Conservation (phyloP, 2,113 vertebrate genomes). For the Saccopteryx leptura region DNA sequence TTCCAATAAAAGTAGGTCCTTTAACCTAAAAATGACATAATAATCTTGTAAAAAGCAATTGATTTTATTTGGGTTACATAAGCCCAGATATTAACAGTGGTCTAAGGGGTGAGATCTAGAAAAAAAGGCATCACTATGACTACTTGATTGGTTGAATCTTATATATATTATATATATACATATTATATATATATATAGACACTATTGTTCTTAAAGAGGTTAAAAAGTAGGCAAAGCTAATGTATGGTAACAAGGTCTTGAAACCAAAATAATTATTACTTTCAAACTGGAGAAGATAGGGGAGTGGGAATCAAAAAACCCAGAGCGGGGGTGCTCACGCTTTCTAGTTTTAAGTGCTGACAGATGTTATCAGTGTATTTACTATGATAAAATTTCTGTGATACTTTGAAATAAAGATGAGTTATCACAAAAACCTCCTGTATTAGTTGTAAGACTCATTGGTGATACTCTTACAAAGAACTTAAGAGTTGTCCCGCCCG, state of each 20-base stretch:
- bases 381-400: neutral
- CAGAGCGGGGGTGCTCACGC: neutral
- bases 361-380: neutral
- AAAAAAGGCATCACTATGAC: conserved; percentile 18
- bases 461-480: neutral
- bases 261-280: conserved; percentile 30
- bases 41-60: neutral
- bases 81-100: neutral
- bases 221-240: neutral
- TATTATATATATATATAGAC: too few relatives aligned
- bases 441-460: neutral
- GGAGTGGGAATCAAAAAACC: neutral
- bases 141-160: neutral
- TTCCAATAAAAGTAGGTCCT: neutral
- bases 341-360: neutral
- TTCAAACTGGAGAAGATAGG: neutral
- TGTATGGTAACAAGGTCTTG: neutral
- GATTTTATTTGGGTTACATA: neutral
- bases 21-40: neutral
- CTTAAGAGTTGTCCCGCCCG: neutral
- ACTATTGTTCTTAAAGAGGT: neutral
- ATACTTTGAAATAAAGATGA: conserved; percentile 31
- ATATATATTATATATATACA: neutral
- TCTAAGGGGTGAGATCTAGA: neutral
- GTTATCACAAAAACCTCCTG: neutral